Evolutionary conservation across 1,140 invertebrate species (phyloP).

Genomic region (Aphis gossypii): DNA sequence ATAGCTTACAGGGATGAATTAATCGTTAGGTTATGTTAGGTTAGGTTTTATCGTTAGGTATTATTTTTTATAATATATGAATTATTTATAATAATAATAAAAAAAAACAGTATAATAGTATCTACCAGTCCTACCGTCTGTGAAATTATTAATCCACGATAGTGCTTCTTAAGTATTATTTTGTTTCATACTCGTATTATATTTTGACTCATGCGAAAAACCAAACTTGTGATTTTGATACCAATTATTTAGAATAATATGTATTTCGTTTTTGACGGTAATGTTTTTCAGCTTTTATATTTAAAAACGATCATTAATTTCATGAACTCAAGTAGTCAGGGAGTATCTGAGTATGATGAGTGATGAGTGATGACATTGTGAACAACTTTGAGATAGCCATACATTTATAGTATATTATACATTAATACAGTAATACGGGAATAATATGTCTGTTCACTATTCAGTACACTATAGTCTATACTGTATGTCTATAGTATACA

Average conservation of each 20-base stretch:
- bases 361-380: not conserved
- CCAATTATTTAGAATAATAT: not conserved
- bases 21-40: no score
- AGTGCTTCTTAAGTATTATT: not conserved
- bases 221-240: not conserved
- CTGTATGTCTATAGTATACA: not conserved
- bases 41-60: no score
- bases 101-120: no score
- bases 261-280: not conserved
- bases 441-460: no score
- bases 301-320: not conserved
- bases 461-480: no score
- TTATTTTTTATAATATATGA: no score
- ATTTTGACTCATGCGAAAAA: not conserved
- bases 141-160: not conserved
- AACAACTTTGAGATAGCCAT: not conserved
- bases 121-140: no score
- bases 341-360: not conserved
- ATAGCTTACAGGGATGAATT: no score
- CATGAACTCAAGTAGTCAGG: not conserved
- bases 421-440: no score
- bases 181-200: not conserved
- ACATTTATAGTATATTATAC: not conserved
- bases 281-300: not conserved
- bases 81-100: no score